Base-by-base conservation (phyloP, 64 coral and sea anemone species). In the Stylophora pistillata region DNA sequence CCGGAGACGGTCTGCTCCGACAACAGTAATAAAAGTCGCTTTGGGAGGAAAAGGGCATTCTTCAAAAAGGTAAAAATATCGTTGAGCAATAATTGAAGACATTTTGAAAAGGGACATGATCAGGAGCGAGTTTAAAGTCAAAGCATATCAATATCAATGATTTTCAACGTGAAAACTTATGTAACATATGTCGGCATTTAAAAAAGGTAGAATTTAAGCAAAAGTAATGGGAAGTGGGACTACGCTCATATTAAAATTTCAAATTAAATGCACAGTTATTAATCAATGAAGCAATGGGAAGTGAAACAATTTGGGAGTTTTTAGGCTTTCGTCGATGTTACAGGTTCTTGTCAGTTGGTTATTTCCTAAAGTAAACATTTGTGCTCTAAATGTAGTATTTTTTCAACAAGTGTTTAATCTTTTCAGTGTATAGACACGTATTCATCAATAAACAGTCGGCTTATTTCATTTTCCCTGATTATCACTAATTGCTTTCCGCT, bases 1-100 rank as follows among this genome's bases (percentile, higher is more conserved):
- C 4, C 86, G 94, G 75, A 86, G 94, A 85, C 87, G 91, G 13
- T 96, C 94, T 6, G 94, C 90, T 33, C 90, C 94, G 15, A 82
- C 94, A 20, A 91, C 91, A 3, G 94, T 84, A 21, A 81, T 95
- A 55, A 95, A 95, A 61, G 89, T 86, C 41, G 94, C 94, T 1
- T 78, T 95, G 20, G 94, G 78, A 23, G 85, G 85, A 53, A 91
- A 79, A 92, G 80, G 78, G 53, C 89, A 93, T 52, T 88, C 85
- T 13, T 32, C 81, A n/a, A 93, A 93, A 33, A 87, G 91, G 91
- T 93, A 74, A 77, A 53, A 21, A 76, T 6, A 9, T 53, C 11
- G 64, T n/a, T 28, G 23, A 26, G 21, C 5, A n/a, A 47, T 3
- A 2, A 64, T 23, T 21, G 61, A 64, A n/a, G 61, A n/a, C 23